Percentiles rank a stretch among this genome's conserved stretches.
Conservation (phyloP, 2,888 invertebrate genomes). For the Eubasilissa splendida region DNA sequence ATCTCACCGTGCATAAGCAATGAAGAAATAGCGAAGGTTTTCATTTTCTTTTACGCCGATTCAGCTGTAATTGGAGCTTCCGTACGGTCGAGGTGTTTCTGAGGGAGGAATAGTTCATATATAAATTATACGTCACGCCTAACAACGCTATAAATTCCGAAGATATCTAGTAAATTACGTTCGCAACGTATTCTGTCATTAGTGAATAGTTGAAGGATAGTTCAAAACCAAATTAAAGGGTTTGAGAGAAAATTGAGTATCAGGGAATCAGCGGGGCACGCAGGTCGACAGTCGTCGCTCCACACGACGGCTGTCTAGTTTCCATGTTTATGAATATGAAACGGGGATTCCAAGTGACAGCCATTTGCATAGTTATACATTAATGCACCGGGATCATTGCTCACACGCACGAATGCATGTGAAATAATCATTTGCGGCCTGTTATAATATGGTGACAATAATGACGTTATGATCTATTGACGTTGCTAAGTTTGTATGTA, state of each 20-base stretch:
- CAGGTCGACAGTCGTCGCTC: neutral
- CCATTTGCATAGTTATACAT: constrained; percentile 42
- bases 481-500: too few species aligned
- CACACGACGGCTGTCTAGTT: constrained; percentile 16
- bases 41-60: too few species aligned
- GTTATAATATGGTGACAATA: neutral
- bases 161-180: neutral
- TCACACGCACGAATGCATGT: constrained; percentile 32
- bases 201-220: neutral
- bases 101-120: neutral
- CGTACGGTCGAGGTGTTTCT: too few species aligned
- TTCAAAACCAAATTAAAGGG: neutral
- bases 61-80: too few species aligned
- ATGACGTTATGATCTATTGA: neutral
- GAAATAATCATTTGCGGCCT: neutral
- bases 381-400: constrained; percentile 36
- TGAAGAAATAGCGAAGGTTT: too few species aligned
- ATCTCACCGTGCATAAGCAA: too few species aligned
- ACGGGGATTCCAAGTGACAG: constrained; percentile 35
- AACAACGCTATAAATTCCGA: neutral
- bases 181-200: constrained; percentile 12
- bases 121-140: neutral
- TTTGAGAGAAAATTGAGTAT: neutral
- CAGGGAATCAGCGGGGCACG: neutral
- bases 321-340: constrained; percentile 35